Base-by-base conservation (phyloP, 2,797 vertebrate species). In the Salmo trutta region DNA sequence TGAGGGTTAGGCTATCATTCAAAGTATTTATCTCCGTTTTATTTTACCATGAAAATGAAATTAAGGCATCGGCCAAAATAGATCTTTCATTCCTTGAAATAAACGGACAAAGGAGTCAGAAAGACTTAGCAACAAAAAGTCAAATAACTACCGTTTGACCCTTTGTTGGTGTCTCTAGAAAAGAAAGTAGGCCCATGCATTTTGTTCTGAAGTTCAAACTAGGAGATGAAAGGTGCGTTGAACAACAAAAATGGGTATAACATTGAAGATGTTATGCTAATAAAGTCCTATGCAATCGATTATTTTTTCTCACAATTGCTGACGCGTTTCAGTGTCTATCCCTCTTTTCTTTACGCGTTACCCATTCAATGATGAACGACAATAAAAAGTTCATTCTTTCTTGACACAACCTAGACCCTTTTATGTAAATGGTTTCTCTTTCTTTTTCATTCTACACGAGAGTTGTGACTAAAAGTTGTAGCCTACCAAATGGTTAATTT, bases 401-500 rank as follows among this genome's bases (percentile, higher is more conserved):
- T 91, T 86, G 90, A 93, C 92, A 93, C 92, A 91, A 88, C 91
- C 88, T 90, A 83, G 81, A 91, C 83, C 88, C 93, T 91, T 86
- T 95, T 93, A 95, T 94, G 94, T 93, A 93, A 94, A 95, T 93
- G 89, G 92, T 94, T 94, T 94, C 91, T 91, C 56, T 62, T 62
- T 62, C 56, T 91, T 95, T 95, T 95, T 93, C 89, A 95, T 95
- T 96, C 94, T 92, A 94, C 96, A 97, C 96, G 94, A 95, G 96
- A 97, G 96, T 93, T 95, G 93, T 90, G 94, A 93, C 94, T 93
- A 93, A 96, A 97, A 96, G 93, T 97, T 97, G 96, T 96, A 47
- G 41, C 41, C 41, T 47, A 93, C 92, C 96, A 96, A 98, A 98
- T 96, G 96, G 94, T 95, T 99, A 97, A 99, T 99, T 96, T 91